Evolutionary conservation across 2,797 vertebrate species (phyloP).

Genomic region (Heliangelus exortis): DNA sequence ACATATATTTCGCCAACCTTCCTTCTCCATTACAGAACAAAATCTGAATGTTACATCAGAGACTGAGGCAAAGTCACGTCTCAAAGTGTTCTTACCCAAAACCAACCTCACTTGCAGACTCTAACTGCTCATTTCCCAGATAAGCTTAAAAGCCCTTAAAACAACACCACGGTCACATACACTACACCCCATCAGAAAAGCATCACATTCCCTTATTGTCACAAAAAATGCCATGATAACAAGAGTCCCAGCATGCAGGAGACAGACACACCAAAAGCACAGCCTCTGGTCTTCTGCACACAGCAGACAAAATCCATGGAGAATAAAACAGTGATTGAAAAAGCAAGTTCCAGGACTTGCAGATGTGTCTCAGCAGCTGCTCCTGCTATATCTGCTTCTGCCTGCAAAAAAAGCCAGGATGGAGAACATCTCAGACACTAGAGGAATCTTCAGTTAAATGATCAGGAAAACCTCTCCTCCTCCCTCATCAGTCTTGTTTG

Average conservation of each 20-base stretch:
- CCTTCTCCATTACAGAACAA: background rate
- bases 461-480: background rate
- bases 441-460: background rate
- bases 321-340: background rate
- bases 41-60: slow-evolving; percentile 8
- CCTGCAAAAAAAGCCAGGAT: background rate
- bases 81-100: background rate
- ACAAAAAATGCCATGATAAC: background rate
- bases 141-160: background rate
- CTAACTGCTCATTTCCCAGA: slow-evolving; percentile 2
- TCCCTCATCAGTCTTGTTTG: background rate
- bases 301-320: background rate
- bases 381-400: background rate
- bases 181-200: background rate
- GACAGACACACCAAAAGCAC: background rate
- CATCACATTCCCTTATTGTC: background rate
- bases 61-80: background rate
- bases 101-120: background rate
- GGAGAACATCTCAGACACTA: background rate
- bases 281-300: background rate
- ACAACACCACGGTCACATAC: background rate
- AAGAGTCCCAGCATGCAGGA: background rate
- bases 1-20: slow-evolving; percentile 3
- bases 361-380: background rate
- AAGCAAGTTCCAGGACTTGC: background rate